Evolutionary conservation across 2,797 vertebrate species (phyloP).

Genomic region (Cryptoprocta ferox): DNA sequence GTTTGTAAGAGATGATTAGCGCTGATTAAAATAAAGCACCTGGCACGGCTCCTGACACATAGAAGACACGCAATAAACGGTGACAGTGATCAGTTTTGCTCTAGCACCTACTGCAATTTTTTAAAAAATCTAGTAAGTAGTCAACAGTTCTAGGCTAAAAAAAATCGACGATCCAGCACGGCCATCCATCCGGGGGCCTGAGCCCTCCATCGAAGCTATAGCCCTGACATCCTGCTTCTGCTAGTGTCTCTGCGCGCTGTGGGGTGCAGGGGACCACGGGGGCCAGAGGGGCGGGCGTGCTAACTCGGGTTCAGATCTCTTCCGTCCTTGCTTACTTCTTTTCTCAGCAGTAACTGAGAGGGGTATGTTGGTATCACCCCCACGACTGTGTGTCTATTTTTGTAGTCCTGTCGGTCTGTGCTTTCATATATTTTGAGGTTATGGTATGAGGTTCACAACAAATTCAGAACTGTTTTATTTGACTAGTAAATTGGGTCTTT

Average conservation of each 20-base stretch:
- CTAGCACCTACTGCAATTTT: background rate
- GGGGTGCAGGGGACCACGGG: accelerated
- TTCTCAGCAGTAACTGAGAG: background rate
- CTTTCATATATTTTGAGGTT: background rate
- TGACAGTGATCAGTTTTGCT: background rate
- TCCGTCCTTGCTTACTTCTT: background rate
- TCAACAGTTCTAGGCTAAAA: background rate
- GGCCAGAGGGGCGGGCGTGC: background rate
- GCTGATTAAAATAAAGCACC: background rate
- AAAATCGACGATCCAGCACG: background rate
- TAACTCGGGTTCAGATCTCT: background rate
- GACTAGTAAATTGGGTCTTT: background rate
- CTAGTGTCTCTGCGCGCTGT: background rate
- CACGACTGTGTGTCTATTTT: background rate
- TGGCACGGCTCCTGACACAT: background rate
- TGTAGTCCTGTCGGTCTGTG: background rate
- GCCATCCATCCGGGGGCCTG: background rate
- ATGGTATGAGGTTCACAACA: background rate
- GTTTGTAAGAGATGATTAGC: background rate
- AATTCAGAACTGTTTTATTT: conserved; percentile 25
- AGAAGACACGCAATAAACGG: background rate
- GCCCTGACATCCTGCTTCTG: background rate
- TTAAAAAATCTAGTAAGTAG: background rate
- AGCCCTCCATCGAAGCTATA: background rate
- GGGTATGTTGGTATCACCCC: background rate